These are phyloP conservation scores for Cheilosia urbana DNA, from an alignment of 2,888 invertebrate genomes.

Conservation along the genomic window DNA sequence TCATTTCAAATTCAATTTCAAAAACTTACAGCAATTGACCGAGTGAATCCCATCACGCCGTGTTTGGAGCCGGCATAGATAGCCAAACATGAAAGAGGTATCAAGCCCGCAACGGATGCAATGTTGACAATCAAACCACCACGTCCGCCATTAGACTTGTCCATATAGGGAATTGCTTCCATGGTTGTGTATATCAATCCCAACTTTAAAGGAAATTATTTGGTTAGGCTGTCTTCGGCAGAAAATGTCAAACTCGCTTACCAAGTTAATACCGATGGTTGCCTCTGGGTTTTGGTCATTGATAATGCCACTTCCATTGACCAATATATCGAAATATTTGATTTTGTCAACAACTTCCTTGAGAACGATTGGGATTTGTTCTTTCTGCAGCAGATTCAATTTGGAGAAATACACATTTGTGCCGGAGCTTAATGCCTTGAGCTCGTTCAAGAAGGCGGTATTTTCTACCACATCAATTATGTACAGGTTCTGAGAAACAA, in stretches of 20 bases:
- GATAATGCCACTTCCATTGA: conserved; percentile 77
- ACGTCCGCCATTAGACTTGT: conserved; percentile 81
- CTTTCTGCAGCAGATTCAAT: conserved; percentile 53
- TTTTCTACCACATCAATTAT: conserved; percentile 76
- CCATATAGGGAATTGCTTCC: conserved; percentile 82
- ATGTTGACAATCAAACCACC: conserved; percentile 83
- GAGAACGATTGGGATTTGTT: conserved; percentile 47
- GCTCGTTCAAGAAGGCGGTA: conserved; percentile 17
- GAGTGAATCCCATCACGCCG: conserved; percentile 82
- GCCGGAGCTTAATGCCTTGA: conserved; percentile 34
- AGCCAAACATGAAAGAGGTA: conserved; percentile 79
- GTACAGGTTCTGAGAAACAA: conserved; percentile 73
- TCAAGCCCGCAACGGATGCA: conserved; percentile 81
- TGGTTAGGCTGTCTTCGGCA: no score
- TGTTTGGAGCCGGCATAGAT: conserved; percentile 82
- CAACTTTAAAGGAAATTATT: conserved; percentile 77
- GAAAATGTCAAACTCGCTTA: conserved; percentile 78
- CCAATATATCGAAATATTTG: conserved; percentile 74
- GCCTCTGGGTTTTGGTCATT: conserved; percentile 76
- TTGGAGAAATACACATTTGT: conserved; percentile 39
- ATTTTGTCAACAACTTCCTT: conserved; percentile 47
- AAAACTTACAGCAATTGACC: conserved; percentile 79
- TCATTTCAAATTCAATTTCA: neutral
- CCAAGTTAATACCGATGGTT: conserved; percentile 82
- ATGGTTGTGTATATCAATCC: conserved; percentile 81